Evolutionary conservation across 2,797 vertebrate genomes (phyloP).

Genomic region (Phoxinus dragarum): DNA sequence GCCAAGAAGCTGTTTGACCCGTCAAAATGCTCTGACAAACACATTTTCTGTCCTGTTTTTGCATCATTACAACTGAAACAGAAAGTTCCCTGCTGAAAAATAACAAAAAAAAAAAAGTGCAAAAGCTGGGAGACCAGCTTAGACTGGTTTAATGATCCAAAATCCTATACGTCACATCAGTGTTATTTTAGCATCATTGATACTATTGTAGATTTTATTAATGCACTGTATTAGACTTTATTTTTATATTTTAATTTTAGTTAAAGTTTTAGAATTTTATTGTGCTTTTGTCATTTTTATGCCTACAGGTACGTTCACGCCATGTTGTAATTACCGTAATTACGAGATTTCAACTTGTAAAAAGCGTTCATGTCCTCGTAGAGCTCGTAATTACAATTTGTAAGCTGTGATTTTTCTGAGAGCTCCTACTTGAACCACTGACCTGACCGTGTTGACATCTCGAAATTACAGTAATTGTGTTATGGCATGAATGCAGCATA

Average conservation of each 20-base stretch:
- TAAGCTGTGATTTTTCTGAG: not conserved
- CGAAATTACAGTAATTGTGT: not conserved
- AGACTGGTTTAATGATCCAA: too few relatives aligned
- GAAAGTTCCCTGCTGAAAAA: not conserved
- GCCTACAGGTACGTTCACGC: too few relatives aligned
- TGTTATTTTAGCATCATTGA: too few relatives aligned
- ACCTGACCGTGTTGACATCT: not conserved
- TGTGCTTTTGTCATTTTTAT: not conserved
- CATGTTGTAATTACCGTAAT: not conserved
- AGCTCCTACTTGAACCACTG: not conserved
- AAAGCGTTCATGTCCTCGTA: not conserved
- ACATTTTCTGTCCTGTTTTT: not conserved
- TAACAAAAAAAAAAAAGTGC: not conserved
- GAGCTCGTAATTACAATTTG: not conserved
- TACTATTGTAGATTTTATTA: too few relatives aligned
- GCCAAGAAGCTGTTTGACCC: not conserved
- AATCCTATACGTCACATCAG: too few relatives aligned
- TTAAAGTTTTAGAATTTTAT: not conserved
- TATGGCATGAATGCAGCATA: not conserved
- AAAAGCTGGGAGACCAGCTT: not conserved
- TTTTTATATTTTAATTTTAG: not conserved
- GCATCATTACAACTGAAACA: not conserved
- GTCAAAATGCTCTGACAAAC: not conserved
- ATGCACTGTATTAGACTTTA: not conserved
- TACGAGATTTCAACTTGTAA: not conserved